Conservation (phyloP, 2,888 invertebrate genomes). For the Caenorhabditis sp. region DNA sequence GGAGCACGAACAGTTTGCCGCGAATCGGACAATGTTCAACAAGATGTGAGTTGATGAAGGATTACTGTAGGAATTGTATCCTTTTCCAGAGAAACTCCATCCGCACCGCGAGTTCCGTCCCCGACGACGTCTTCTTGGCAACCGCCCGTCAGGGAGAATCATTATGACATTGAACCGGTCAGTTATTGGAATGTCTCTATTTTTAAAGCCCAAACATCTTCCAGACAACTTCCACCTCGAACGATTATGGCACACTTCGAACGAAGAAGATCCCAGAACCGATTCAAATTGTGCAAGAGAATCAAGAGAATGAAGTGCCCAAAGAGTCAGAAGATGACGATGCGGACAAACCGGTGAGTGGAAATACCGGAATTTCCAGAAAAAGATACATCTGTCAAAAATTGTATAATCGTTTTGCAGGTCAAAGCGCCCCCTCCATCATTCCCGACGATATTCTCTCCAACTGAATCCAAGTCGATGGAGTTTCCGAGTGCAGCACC, state of each 20-base stretch:
- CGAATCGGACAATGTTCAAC: conserved; percentile 65
- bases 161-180: conserved; percentile 40
- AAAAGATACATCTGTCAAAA: no score
- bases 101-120: conserved; percentile 35
- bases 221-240: conserved; percentile 36
- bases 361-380: no score
- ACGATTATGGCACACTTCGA: conserved; percentile 11
- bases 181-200: background rate
- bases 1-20: conserved; percentile 70
- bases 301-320: conserved; percentile 65
- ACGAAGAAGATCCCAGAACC: conserved; percentile 70
- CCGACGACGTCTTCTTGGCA: conserved; percentile 40
- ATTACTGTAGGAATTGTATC: background rate
- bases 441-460: conserved; percentile 81
- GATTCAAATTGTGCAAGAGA: conserved; percentile 69
- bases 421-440: conserved; percentile 81
- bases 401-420: no score
- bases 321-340: conserved; percentile 86
- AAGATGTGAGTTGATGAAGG: conserved; percentile 31
- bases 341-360: conserved; percentile 87
- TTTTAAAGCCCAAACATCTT: no score
- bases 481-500: conserved; percentile 73
- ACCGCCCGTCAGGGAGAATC: conserved; percentile 18
- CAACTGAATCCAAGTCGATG: conserved; percentile 81
- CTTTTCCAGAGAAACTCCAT: conserved; percentile 25